phyloP scores from a whole-genome alignment of 2,797 vertebrate species.

The Anguilla marmorata region DNA sequence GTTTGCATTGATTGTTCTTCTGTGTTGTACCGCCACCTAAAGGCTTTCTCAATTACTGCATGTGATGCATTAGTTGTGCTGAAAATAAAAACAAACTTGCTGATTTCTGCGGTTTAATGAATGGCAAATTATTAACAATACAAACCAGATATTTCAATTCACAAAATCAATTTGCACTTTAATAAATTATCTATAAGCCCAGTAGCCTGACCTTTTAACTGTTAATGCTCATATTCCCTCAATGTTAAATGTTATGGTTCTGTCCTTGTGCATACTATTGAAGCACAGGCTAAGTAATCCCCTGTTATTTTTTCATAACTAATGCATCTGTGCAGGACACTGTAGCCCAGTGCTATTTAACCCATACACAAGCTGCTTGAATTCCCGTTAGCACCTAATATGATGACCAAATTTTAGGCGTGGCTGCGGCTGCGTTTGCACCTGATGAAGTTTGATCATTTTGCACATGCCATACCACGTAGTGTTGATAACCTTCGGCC shows the following conservation, averaged over 20 bases:
- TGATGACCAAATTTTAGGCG: background rate
- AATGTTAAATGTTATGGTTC: background rate
- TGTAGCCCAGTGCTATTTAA: background rate
- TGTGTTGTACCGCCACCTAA: conserved; percentile 24
- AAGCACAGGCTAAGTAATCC: background rate
- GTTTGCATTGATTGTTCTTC: conserved; percentile 35
- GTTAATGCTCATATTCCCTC: background rate
- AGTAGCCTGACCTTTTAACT: background rate
- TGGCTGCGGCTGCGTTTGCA: background rate
- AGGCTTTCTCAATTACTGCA: conserved; percentile 20
- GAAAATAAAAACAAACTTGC: no score
- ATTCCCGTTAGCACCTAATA: background rate
- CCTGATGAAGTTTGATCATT: background rate
- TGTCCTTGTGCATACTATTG: background rate
- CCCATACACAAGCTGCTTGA: background rate
- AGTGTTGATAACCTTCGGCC: background rate
- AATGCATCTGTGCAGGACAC: background rate
- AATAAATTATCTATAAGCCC: background rate
- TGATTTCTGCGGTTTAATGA: background rate
- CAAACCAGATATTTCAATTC: background rate
- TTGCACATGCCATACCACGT: background rate
- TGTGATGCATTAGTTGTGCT: background rate
- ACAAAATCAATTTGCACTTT: background rate
- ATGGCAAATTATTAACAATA: background rate
- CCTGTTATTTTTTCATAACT: background rate